A percentile compares a stretch with the other conserved stretches of the same genome.
phyloP scores from a whole-genome alignment of 2,888 invertebrate species.

The Nowickia ferox region DNA sequence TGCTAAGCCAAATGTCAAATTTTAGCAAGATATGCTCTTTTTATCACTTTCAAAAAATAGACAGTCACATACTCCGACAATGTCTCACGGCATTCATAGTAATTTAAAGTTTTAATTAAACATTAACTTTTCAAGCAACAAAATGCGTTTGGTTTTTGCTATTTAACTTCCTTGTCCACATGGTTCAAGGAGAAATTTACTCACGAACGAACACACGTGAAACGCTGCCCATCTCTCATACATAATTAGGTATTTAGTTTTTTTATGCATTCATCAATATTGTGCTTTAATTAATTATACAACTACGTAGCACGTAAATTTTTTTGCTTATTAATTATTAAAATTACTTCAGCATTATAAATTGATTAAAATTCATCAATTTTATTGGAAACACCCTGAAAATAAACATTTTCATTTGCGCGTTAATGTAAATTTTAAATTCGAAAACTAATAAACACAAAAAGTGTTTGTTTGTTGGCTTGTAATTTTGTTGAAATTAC shows the following conservation, averaged over 20 bases:
- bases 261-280: background rate
- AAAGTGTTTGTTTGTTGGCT: slow-evolving; percentile 3
- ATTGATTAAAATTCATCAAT: slow-evolving; percentile 57
- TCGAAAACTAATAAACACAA: background rate
- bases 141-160: too few species aligned
- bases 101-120: too few species aligned
- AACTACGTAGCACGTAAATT: background rate
- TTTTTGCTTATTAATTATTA: slow-evolving; percentile 39
- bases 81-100: background rate
- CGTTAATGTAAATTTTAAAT: background rate
- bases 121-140: too few species aligned
- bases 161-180: too few species aligned
- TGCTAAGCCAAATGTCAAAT: too few species aligned
- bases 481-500: slow-evolving; percentile 12
- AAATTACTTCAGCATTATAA: slow-evolving; percentile 33
- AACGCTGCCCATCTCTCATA: background rate
- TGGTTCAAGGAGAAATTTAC: too few species aligned
- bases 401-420: slow-evolving; percentile 16
- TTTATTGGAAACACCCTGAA: slow-evolving; percentile 51
- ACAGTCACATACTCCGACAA: too few species aligned
- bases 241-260: background rate
- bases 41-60: background rate
- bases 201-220: too few species aligned
- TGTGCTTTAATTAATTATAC: slow-evolving; percentile 15
- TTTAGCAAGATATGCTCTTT: background rate